Evolutionary conservation across 2,888 invertebrate species (phyloP).

Genomic region (Meteorus colon): DNA sequence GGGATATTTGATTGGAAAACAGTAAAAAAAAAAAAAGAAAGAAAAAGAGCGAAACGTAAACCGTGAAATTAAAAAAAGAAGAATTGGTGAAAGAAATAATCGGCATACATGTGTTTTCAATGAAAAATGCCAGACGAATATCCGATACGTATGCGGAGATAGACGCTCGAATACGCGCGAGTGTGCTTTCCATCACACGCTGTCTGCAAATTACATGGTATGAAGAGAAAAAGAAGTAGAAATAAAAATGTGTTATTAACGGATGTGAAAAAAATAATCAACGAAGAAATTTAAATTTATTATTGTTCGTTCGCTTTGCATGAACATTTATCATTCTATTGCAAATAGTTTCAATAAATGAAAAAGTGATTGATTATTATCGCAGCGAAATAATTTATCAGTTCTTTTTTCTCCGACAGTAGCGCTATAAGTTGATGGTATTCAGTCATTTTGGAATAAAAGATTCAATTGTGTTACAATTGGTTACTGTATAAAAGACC

Average conservation of each 20-base stretch:
- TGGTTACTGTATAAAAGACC: too few relatives aligned
- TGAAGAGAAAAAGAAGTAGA: background rate
- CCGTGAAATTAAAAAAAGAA: background rate
- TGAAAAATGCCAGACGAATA: conserved; percentile 14
- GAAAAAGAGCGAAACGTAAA: background rate
- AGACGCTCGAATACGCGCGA: too few relatives aligned
- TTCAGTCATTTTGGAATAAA: too few relatives aligned
- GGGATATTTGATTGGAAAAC: conserved; percentile 50
- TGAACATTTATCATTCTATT: too few relatives aligned
- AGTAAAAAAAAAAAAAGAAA: conserved; percentile 11
- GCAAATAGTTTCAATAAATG: too few relatives aligned
- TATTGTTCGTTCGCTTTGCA: too few relatives aligned
- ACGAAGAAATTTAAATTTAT: too few relatives aligned
- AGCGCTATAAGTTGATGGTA: too few relatives aligned
- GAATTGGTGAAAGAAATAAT: conserved; percentile 32
- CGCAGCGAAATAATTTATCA: too few relatives aligned
- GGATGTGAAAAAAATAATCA: background rate
- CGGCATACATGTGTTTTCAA: conserved; percentile 22
- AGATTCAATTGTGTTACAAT: too few relatives aligned
- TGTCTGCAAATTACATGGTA: conserved; percentile 3
- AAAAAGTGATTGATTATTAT: too few relatives aligned
- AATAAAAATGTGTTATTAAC: background rate
- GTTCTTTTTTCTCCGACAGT: too few relatives aligned
- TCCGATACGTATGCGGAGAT: conserved; percentile 5
- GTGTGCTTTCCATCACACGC: background rate